Evolutionary conservation across 2,888 invertebrate genomes (phyloP).

Genomic region (Polylopha cassiicola): DNA sequence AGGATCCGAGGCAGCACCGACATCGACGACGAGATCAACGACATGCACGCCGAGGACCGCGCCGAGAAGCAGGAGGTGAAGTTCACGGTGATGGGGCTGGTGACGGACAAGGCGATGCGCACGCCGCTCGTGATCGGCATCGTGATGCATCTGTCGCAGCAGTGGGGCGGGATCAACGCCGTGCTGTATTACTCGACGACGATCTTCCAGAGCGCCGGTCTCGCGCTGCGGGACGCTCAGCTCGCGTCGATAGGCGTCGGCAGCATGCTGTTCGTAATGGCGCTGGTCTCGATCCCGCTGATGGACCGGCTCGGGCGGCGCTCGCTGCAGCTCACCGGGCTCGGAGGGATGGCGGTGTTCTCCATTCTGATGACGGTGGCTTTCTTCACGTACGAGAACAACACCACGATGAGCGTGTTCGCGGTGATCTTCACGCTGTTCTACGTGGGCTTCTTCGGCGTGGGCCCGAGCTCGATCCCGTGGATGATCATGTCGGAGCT

Average conservation of each 20-base stretch:
- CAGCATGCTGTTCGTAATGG: slow-evolving; percentile 84
- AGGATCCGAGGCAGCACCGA: slow-evolving; percentile 57
- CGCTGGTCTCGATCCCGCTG: slow-evolving; percentile 84
- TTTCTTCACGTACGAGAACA: slow-evolving; percentile 60
- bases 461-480: slow-evolving; percentile 72
- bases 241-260: slow-evolving; percentile 85
- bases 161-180: slow-evolving; percentile 71
- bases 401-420: slow-evolving; percentile 64
- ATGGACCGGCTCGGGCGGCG: slow-evolving; percentile 85
- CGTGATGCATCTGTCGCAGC: slow-evolving; percentile 73
- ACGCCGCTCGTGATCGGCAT: slow-evolving; percentile 66
- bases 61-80: slow-evolving; percentile 61
- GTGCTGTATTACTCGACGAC: slow-evolving; percentile 84
- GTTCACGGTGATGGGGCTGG: slow-evolving; percentile 58
- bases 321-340: slow-evolving; percentile 82
- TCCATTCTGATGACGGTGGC: slow-evolving; percentile 82
- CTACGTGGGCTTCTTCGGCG: slow-evolving; percentile 71
- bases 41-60: slow-evolving; percentile 68
- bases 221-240: slow-evolving; percentile 76
- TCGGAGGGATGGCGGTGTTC: slow-evolving; percentile 84
- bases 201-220: slow-evolving; percentile 80
- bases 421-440: slow-evolving; percentile 68
- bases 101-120: slow-evolving; percentile 50
- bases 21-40: slow-evolving; percentile 68
- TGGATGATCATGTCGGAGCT: slow-evolving; percentile 74